phyloP scores from a whole-genome alignment of 2,888 invertebrate species.

The Aspidiotus rigidus region DNA sequence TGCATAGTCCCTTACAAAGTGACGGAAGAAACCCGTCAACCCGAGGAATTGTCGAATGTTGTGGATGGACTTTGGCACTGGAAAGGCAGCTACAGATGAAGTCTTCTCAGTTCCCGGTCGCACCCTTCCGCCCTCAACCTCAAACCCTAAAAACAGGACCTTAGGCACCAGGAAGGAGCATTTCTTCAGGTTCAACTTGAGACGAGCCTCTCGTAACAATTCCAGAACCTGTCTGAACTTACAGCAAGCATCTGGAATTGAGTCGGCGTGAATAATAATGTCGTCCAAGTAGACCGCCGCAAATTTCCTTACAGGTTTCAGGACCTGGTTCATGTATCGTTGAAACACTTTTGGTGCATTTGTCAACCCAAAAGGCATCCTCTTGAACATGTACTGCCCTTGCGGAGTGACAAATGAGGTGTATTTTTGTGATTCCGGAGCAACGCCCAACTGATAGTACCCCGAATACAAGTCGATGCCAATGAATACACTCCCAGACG shows the following conservation, averaged over 20 bases:
- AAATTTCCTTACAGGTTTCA: not conserved
- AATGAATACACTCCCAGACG: not conserved
- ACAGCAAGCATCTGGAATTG: no score
- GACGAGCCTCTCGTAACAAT: no score
- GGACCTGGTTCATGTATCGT: slow-evolving; percentile 8
- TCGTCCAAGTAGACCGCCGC: slow-evolving; percentile 9
- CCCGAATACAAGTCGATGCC: not conserved
- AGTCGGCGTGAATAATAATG: no score
- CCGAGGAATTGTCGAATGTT: not conserved
- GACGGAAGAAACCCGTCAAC: not conserved
- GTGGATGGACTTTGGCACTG: not conserved
- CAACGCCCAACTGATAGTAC: no score
- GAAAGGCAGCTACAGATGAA: no score
- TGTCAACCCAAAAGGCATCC: slow-evolving; percentile 10
- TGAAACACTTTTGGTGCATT: slow-evolving; percentile 11
- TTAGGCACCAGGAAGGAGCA: no score
- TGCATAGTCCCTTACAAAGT: not conserved
- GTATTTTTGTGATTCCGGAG: not conserved
- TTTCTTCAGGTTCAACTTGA: no score
- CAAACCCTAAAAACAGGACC: no score
- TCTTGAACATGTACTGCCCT: not conserved
- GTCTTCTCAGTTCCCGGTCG: no score
- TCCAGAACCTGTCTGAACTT: no score
- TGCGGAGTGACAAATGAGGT: not conserved
- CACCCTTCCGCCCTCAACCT: no score